Conservation (phyloP, 2,113 vertebrate genomes). For the Lichenostomus cassidix region DNA sequence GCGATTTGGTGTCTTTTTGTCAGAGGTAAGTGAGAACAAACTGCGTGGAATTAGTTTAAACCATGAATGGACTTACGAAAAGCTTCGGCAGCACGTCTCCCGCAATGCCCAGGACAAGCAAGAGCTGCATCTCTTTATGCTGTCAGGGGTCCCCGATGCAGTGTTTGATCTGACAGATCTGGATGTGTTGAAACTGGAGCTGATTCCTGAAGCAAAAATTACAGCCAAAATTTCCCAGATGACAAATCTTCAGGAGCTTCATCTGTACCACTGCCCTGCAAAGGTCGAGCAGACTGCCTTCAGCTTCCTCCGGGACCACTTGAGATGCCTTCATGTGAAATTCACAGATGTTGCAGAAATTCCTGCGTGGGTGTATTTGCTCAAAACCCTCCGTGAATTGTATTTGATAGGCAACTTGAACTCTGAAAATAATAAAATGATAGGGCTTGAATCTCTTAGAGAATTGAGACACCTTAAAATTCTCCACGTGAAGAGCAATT, state of each 20-base stretch:
- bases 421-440: conserved; percentile 99
- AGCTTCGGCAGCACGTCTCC: conserved; percentile 91
- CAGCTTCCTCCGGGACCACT: conserved; percentile 95
- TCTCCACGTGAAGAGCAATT: conserved; percentile 95
- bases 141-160: conserved; percentile 92
- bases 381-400: conserved; percentile 91
- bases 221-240: conserved; percentile 97
- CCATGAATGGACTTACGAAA: conserved; percentile 97
- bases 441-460: conserved; percentile 93
- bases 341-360: conserved; percentile 98
- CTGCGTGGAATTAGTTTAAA: conserved; percentile 94
- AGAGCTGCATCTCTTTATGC: conserved; percentile 94
- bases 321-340: conserved; percentile 97
- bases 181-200: conserved; percentile 92
- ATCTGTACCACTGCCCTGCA: conserved; percentile 95
- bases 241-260: conserved; percentile 94
- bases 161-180: conserved; percentile 95
- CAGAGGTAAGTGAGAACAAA: conserved; percentile 98
- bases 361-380: conserved; percentile 94
- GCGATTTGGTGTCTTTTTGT: conserved; percentile 94
- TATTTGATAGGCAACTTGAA: conserved; percentile 95
- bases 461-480: conserved; percentile 93
- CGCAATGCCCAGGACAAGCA: conserved; percentile 92
- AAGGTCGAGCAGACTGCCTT: conserved; percentile 98
- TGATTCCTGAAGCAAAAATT: conserved; percentile 95